These are phyloP conservation scores for Pteropus rufus DNA, from an alignment of 2,797 vertebrate species.

Conservation along the genomic window DNA sequence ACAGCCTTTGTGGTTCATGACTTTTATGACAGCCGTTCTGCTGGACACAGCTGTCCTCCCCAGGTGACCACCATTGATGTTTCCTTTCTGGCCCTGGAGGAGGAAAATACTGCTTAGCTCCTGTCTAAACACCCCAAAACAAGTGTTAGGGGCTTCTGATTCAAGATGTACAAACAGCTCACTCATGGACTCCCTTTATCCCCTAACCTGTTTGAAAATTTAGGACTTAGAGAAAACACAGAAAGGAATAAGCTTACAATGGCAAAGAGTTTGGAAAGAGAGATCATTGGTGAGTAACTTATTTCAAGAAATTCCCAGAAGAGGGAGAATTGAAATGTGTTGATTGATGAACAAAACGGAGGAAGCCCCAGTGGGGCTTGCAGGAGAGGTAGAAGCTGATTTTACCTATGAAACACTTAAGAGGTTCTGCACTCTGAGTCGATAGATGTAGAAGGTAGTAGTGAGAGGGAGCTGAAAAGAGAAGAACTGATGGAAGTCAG, in stretches of 20 bases:
- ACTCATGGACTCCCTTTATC: neutral
- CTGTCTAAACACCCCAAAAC: neutral
- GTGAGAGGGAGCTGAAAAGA: neutral
- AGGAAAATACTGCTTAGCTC: neutral
- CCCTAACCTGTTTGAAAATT: neutral
- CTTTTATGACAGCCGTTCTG: neutral
- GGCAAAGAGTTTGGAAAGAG: neutral
- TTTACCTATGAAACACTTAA: neutral
- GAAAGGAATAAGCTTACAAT: neutral
- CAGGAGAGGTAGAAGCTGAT: neutral
- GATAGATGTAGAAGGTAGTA: neutral
- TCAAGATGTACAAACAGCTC: neutral
- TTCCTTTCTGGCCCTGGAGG: neutral
- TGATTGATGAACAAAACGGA: neutral
- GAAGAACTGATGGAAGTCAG: neutral
- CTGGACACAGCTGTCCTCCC: neutral
- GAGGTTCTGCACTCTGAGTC: neutral
- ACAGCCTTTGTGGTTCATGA: neutral
- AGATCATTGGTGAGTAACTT: neutral
- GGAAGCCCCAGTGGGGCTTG: neutral
- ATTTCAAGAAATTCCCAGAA: conserved; percentile 39
- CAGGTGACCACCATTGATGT: neutral
- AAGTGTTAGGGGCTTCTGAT: neutral
- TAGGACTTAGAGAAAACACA: neutral
- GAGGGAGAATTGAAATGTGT: neutral